Evolutionary conservation across 2,888 invertebrate species (phyloP), one percentile per base, ranked within the genome.

Genomic region (Apamea epomidion): DNA sequence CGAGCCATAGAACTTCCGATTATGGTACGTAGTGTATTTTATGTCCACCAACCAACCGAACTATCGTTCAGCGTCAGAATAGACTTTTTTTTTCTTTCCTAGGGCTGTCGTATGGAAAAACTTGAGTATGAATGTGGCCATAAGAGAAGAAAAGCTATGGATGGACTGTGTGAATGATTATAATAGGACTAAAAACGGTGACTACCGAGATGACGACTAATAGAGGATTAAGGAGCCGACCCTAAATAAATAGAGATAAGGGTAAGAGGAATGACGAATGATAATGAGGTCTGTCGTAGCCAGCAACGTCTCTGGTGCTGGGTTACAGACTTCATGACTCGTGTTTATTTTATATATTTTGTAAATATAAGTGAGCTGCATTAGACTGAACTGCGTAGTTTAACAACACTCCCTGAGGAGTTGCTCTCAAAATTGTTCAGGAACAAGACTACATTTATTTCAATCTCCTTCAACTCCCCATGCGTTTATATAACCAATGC

Each of bases 401-500:
- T 54, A 21, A 8, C 29, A 48, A 0, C 25, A 16, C 4, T 25
- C 16, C 8, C 54, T 32, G 32, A 71, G 16, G 32, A 16, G 8
- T 5, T 32, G 8, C 32, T 32, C 29, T 25, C 32, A 7, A 62
- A 37, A 37, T 12, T 37, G n/a, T 12, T 72, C 18, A 64, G 2
- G n/a, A 72, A 72, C 29, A 58, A 29, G 7, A 67, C n/a, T n/a
- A 64, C 51, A 79, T 84, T 45, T 25, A 54, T 69, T 37, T 54
- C 75, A 76, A 81, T 75, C 18, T 68, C 12, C 45, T n/a, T 65
- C 60, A 29, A 25, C 42, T 14, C 71, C 16, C 54, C 48, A 60
- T 21, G 25, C 48, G 64, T 72, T 79, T 77, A 74, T 72, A 65
- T 76, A 64, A 84, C 29, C 74, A 80, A 25, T 70, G 64, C 48